Evolutionary conservation across 1,140 invertebrate genomes (phyloP).

Genomic region (Achatina immaculata): DNA sequence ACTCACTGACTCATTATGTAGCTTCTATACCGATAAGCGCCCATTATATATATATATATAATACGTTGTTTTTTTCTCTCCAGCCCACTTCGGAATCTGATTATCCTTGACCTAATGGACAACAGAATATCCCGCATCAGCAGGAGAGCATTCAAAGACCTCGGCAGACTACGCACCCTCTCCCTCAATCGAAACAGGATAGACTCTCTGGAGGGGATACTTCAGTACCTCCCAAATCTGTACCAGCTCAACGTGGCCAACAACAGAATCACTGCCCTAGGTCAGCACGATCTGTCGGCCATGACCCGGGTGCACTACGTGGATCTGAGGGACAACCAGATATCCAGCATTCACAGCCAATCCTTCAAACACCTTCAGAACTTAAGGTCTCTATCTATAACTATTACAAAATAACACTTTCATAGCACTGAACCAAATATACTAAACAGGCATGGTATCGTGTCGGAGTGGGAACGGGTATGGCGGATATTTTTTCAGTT

Average conservation of each 20-base stretch:
- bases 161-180: conserved; percentile 68
- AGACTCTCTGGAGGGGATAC: conserved; percentile 63
- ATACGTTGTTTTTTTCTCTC: conserved; percentile 20
- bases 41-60: too few relatives aligned
- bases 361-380: conserved; percentile 82
- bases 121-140: conserved; percentile 78
- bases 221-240: conserved; percentile 72
- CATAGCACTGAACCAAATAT: too few relatives aligned
- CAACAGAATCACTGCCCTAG: conserved; percentile 80
- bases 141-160: conserved; percentile 69
- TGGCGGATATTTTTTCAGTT: too few relatives aligned
- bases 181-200: conserved; percentile 72
- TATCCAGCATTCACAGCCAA: conserved; percentile 75
- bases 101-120: conserved; percentile 75
- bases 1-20: too few relatives aligned
- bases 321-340: conserved; percentile 78
- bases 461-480: too few relatives aligned
- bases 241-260: conserved; percentile 81
- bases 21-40: too few relatives aligned
- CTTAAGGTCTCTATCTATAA: conserved; percentile 68
- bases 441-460: too few relatives aligned
- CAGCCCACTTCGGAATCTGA: conserved; percentile 44
- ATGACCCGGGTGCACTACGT: conserved; percentile 57
- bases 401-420: background rate
- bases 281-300: conserved; percentile 82